Base-by-base conservation (phyloP, 1,140 invertebrate species). In the Pseudachorutes palmiensis region DNA sequence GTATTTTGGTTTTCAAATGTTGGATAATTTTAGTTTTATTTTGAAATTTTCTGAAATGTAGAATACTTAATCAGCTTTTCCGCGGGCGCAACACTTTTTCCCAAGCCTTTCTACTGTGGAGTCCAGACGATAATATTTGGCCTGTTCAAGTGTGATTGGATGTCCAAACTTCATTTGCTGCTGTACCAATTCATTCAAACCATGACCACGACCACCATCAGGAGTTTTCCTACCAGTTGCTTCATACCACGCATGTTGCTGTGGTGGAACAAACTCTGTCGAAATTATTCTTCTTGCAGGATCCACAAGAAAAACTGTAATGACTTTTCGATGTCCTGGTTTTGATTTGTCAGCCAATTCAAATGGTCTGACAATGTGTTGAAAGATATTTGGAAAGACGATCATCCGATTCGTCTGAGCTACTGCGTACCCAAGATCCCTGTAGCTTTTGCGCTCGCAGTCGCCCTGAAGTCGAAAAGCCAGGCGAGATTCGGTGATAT, bases 361-460 rank as follows among this genome's bases (percentile, higher is more conserved):
- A 16, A 68, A 69, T 2, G 67, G 63, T 16, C 24, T 49, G 1
- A 69, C 67, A 2, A 31, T 24, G 41, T 69, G 62, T 30, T 69
- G 67, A n/a, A 32, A 2, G n/a, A 33, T 65, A 31, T 69, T 69
- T 9, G 67, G 67, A 58, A 65, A 69, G 2, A 33, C 67, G 48
- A 69, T 59, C 29, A 45, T 58, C 0, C 67, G 63, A 24, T 33
- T 45, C 2, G 26, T 59, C 22, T 65, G 29, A 30, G 32, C 55
- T 31, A 59, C 16, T 31, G 58, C 55, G 2, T 14, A 16, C 0
- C 67, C 64, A 1, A 67, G 28, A 2, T 67, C 2, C 26, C 65
- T 61, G 62, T 51, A 32, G 3, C 55, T 24, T 1, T 29, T n/a
- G n/a, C 30, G 14, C 1, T 65, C 30, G n/a, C 62, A 16, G 0